A percentile compares a stretch with the other conserved stretches of the same genome.
Evolutionary conservation across 2,888 invertebrate species (phyloP).

Genomic region (Eurytoma californica): DNA sequence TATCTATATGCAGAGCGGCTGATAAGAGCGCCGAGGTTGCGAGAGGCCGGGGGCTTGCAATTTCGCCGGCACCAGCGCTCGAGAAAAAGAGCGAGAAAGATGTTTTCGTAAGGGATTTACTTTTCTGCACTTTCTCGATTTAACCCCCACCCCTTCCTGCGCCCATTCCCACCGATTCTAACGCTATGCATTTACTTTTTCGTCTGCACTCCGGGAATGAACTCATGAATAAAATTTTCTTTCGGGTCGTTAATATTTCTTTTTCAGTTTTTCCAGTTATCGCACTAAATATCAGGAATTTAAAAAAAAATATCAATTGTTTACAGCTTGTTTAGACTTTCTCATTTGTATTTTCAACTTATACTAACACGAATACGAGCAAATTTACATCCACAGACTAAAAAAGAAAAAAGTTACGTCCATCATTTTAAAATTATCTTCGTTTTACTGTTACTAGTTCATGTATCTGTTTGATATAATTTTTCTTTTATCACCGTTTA

Average conservation of each 20-base stretch:
- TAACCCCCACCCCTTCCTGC: background rate
- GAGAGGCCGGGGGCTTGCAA: slow-evolving; percentile 14
- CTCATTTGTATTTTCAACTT: too few species aligned
- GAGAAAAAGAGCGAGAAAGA: background rate
- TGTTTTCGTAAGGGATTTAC: slow-evolving; percentile 40
- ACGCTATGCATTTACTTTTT: background rate
- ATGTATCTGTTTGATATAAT: too few species aligned
- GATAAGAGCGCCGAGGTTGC: slow-evolving; percentile 60
- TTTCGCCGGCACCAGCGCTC: slow-evolving; percentile 5
- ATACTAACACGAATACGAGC: too few species aligned
- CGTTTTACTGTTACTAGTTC: too few species aligned
- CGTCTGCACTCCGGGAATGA: background rate
- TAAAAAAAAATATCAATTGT: background rate
- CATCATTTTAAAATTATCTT: too few species aligned
- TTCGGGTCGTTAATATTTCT: background rate
- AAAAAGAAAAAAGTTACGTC: too few species aligned
- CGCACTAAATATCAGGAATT: too few species aligned
- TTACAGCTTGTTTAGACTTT: background rate
- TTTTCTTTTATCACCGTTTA: too few species aligned
- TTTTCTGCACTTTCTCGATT: slow-evolving; percentile 37
- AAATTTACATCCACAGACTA: too few species aligned
- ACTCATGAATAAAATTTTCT: slow-evolving; percentile 20
- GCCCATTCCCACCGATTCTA: background rate
- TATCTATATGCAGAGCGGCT: slow-evolving; percentile 55
- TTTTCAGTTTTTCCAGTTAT: too few species aligned